Base-by-base conservation (phyloP, 2,888 invertebrate species). In the Biston betularia region DNA sequence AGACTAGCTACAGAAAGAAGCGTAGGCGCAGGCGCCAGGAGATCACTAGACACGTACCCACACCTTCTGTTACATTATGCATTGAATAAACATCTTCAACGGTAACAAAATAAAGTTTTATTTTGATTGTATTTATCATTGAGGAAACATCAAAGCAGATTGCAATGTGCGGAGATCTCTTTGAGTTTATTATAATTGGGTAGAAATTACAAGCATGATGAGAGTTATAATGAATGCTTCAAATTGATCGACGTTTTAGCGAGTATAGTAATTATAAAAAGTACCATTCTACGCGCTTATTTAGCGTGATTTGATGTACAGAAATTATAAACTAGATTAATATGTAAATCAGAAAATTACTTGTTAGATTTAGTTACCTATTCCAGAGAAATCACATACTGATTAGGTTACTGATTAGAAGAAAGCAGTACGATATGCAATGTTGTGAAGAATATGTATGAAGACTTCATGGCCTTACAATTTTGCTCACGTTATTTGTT, bases 21-120 rank as follows among this genome's bases (percentile, higher is more conserved):
- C 86, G 89, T 89, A 83, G 89, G 91, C 87, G 90, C 84, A 83
- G 90, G 89, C 89, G 89, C 87, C 86, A 77, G 69, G 70, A 64
- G 67, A 73, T 65, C 73, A 66, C 63, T 68, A 59, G 44, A 34
- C 66, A 63, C 44, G 11, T 40, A 40, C 40, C 53, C 40, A 42
- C 11, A 54, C 35, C 52, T 49, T 35, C 14, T 24, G 6, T 33
- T 12, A 12, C 2, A 3, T 1, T 2, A 42, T 33, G 7, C 42
- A 42, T 15, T 33, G 54, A 42, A 54, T 12, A 24, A 54, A 42
- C 42, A 42, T 12, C 54, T 24, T 11, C 42, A 54, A 24, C 12
- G 11, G 0, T 3, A n/a, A 8, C 8, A 6, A 0, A 0, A 38
- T 50, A 50, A 44, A 38, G 62, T 53, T 53, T 48, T 12, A 33